Base-by-base conservation (phyloP, 2,888 invertebrate species). In the Teinopalpus imperialis region DNA sequence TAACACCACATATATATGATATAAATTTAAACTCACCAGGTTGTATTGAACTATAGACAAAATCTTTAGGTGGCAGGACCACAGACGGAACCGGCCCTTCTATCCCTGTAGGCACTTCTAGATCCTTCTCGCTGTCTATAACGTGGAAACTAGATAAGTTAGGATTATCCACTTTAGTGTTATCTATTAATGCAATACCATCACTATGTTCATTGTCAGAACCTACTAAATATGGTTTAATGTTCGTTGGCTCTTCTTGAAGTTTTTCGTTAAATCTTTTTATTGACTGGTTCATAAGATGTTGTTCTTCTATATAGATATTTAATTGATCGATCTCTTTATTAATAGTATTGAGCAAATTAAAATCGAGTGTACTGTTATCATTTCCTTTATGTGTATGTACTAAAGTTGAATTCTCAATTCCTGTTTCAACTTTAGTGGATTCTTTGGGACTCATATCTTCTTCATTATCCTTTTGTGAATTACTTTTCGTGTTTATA, bases 101-200 rank as follows among this genome's bases (percentile, higher is more conserved):
- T 0, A 83, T 27, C 0, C 89, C 89, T 0, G 70, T 56, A 0
- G 90, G 90, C 0, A 88, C 79, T 26, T 89, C 89, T 42, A 90
- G 61, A 61, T 90, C 90, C 49, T 69, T 79, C 1, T 86, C 88
- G 0, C 76, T 61, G 49, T 89, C 76, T 51, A 89, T 78, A 1
- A 89, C 72, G 39, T 89, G 88, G 35, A 87, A 89, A 47, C 66
- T 57, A 0, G 69, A 52, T 26, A 85, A 54, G 4, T 52, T 67
- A 0, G 81, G 80, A 54, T 83, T 80, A 0, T 73, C 66, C 26
- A 76, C 55, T 44, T 46, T 52, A 29, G 13, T 26, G 24, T 13
- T 43, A 10, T 46, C 46, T 37, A 43, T 12, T 3, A 29, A 10
- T 36, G 48, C 48, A 7, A 29, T 41, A 8, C 50, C 51, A 7